Base-by-base conservation (phyloP, 2,113 vertebrate genomes). In the Erpornis zantholeuca region DNA sequence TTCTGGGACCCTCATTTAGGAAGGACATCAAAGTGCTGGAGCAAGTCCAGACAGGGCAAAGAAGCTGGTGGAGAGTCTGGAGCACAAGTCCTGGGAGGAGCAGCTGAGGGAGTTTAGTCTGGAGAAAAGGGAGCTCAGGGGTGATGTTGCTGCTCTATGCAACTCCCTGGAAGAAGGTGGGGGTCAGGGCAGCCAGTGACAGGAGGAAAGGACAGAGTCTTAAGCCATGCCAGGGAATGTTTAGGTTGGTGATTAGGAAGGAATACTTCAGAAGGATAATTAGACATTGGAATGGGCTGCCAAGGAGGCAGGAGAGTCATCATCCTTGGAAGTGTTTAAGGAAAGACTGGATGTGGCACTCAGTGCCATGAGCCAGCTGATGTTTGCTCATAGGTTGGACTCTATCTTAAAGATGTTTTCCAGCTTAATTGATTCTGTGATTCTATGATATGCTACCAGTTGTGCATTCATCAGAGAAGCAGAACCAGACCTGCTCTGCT, bases 191-290 rank as follows among this genome's bases (percentile, higher is more conserved):
- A 47, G 40, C 28, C 38, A 38, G n/a, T 10, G 65, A 33, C 28
- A 61, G n/a, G 24, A 54, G 28, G 40, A 47, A 36, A 78, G 15
- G 18, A 44, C 6, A 19, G 6, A 44, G 38, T 15, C 10, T 60
- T 18, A 20, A 45, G 19, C 15, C 0, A 0, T 23, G 29, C 12
- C 38, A 33, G 23, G 33, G 28, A 29, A 79, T 4, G 64, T 29
- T 40, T 71, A 49, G 21, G 3, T 42, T 64, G 35, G 42, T 27
- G 25, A 27, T 42, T 8, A 35, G 24, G 42, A 56, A 29, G 14
- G 12, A 64, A 35, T 71, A 42, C 35, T 64, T 72, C 31, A 56
- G 42, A 72, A 42, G 50, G 5, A n/a, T 15, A 25, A 36, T 45
- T 27, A 64, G 21, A 50, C 19, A 11, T 12, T 42, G 21, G 28